These are phyloP conservation scores for Catharus bicknelli DNA, from an alignment of 2,113 vertebrate genomes.

Conservation along the genomic window DNA sequence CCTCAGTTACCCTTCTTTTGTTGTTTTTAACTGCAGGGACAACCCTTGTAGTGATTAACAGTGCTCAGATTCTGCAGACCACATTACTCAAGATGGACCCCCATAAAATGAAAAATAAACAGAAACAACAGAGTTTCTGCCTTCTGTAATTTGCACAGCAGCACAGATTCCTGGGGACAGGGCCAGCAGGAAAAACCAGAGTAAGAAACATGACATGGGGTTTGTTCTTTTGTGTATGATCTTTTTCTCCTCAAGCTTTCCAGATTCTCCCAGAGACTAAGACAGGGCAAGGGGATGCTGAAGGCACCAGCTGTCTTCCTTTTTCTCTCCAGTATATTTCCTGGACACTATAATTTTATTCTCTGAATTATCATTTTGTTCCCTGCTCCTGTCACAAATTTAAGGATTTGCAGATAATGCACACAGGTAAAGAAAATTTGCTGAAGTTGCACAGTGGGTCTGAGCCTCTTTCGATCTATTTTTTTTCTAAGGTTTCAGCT, in stretches of 20 bases:
- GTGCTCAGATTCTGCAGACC: background rate
- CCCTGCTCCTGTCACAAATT: rapidly evolving
- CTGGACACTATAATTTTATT: background rate
- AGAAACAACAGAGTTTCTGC: background rate
- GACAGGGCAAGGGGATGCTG: background rate
- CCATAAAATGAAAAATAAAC: background rate
- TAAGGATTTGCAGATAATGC: background rate
- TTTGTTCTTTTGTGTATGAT: background rate
- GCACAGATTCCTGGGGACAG: background rate
- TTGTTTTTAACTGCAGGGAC: background rate
- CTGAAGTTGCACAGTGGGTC: background rate
- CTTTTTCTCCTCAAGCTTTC: background rate
- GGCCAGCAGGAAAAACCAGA: background rate
- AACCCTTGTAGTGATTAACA: background rate
- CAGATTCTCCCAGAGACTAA: background rate
- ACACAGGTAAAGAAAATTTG: background rate
- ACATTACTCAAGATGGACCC: background rate
- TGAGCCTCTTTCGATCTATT: background rate
- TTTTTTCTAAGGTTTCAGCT: background rate
- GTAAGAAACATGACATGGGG: background rate
- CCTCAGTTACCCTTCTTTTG: background rate
- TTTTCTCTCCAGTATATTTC: background rate
- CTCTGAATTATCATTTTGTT: background rate
- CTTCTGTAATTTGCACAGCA: background rate
- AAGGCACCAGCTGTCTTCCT: background rate